Evolutionary conservation across 2,888 invertebrate genomes (phyloP).

Genomic region (Andrena bicolor): DNA sequence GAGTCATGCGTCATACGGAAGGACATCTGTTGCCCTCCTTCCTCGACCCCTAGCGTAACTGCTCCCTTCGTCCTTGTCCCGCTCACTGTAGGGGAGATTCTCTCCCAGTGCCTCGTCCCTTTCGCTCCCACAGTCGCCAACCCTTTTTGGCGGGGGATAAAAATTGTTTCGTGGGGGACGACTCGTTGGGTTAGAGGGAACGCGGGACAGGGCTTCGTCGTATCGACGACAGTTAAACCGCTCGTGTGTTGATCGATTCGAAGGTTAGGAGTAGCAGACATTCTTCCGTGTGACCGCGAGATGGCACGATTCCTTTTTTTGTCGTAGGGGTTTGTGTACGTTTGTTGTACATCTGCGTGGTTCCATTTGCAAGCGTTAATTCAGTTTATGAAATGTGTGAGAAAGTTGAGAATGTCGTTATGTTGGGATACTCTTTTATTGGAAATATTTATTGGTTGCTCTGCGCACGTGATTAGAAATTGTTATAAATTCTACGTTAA

Average conservation of each 20-base stretch:
- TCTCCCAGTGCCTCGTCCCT: neutral
- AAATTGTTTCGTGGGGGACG: conserved; percentile 33
- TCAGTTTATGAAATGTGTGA: too few species aligned
- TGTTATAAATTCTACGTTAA: too few species aligned
- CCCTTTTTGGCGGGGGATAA: conserved; percentile 37
- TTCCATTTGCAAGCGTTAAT: too few species aligned
- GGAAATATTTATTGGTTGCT: too few species aligned
- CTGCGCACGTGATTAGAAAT: too few species aligned
- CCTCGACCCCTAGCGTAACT: conserved; percentile 58
- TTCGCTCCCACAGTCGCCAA: neutral
- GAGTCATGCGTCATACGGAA: conserved; percentile 75
- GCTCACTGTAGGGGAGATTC: neutral
- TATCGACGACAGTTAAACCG: conserved; percentile 54
- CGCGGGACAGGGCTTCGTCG: conserved; percentile 10
- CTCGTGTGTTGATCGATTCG: conserved; percentile 68
- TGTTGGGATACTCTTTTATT: too few species aligned
- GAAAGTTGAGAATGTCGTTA: too few species aligned
- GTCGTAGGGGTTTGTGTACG: neutral
- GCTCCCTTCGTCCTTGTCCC: conserved; percentile 6
- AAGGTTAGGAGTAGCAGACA: conserved; percentile 11
- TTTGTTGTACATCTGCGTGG: neutral
- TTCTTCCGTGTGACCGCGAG: conserved; percentile 30
- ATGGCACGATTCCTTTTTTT: conserved; percentile 26
- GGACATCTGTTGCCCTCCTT: conserved; percentile 78
- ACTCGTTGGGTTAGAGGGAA: conserved; percentile 3